Evolutionary conservation across 2,797 vertebrate species (phyloP), one percentile per base, ranked within the genome.

Genomic region (Oreochromis mossambicus): DNA sequence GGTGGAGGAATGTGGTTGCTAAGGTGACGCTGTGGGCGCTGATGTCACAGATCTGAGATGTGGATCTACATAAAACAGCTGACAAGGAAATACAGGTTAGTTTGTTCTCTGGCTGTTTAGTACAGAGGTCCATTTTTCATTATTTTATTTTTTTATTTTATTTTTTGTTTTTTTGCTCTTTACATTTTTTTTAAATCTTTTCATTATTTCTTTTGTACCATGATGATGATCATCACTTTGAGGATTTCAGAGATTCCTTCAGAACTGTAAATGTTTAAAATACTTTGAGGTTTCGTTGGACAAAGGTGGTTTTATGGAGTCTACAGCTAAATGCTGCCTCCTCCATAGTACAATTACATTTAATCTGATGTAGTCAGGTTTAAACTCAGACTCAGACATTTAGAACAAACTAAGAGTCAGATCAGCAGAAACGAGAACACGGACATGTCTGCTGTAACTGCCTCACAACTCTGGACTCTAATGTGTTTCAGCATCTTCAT

Each of bases 1-100:
- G 50, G 50, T 51, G 50, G 50, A 51, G 50, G 2, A 51, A 51
- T 51, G 50, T n/a, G 19, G 50, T 51, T 51, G 50, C 50, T 51
- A 51, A 1, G 50, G 50, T n/a, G 50, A n/a, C 0, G 5, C 0
- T 51, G 50, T 51, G 50, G 19, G 50, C 0, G 5, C 0, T 51
- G 48, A n/a, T 51, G 0, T n/a, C 19, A n/a, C 0, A 3, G 48
- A 51, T 51, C 2, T 2, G 48, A 8, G 1, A 0, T 46, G 43
- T 15, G 14, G 24, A 26, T 46, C 43, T 46, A 1, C 1, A 0
- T 46, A 46, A 46, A 46, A 48, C 8, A 19, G 48, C 48, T 50
- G 17, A 19, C 0, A 19, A 50, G 4, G 1, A 50, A 50, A 5
- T 0, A 5, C 46, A 48, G 48, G 8, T 9, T 17, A 19, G 8